These are phyloP conservation scores for Poecilia picta DNA, from an alignment of 2,797 vertebrate genomes.

Conservation along the genomic window DNA sequence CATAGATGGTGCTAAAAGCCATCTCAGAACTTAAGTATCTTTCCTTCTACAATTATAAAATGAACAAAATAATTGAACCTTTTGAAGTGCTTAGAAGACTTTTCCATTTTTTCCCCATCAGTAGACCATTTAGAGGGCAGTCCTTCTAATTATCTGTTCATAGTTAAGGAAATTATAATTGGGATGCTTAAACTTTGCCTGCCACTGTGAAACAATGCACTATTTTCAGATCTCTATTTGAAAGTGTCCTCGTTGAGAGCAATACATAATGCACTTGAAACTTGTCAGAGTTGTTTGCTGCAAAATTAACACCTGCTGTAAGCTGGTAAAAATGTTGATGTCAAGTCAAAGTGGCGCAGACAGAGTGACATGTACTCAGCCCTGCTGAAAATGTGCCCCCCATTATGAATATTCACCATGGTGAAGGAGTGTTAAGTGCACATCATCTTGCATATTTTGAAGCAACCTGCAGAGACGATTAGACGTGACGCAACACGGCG, in stretches of 20 bases:
- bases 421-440: slow-evolving; percentile 51
- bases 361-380: slow-evolving; percentile 12
- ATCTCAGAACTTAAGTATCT: not conserved
- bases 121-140: not conserved
- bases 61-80: slow-evolving; percentile 3
- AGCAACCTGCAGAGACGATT: slow-evolving; percentile 56
- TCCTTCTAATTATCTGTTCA: not conserved
- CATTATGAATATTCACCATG: slow-evolving; percentile 54
- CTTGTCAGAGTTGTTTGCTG: not conserved
- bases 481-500: slow-evolving; percentile 39
- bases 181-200: not conserved
- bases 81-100: not conserved
- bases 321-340: slow-evolving; percentile 22
- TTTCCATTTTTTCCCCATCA: not conserved
- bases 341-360: slow-evolving; percentile 7
- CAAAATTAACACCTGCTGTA: slow-evolving; percentile 20
- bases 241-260: slow-evolving; percentile 11
- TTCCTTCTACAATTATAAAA: too few relatives aligned
- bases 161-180: not conserved
- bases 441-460: slow-evolving; percentile 42
- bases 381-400: slow-evolving; percentile 1
- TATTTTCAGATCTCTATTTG: not conserved
- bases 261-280: slow-evolving; percentile 11
- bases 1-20: not conserved
- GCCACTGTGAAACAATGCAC: not conserved